Evolutionary conservation across 2,113 vertebrate genomes (phyloP).

Genomic region (Rhodinocichla rosea): DNA sequence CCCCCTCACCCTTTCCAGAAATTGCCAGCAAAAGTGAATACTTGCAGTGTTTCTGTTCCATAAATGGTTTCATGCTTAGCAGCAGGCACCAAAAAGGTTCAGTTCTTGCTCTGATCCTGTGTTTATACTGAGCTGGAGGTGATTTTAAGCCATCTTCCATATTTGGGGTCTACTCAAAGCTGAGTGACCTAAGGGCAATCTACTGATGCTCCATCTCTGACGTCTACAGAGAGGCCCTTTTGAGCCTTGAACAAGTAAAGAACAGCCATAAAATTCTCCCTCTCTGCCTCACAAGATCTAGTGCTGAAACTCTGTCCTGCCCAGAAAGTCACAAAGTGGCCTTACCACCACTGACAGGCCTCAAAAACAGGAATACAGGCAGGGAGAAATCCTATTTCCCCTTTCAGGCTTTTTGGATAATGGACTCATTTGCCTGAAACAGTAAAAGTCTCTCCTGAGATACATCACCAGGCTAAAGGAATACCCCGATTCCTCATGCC

Average conservation of each 20-base stretch:
- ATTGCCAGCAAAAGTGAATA: not conserved
- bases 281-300: not conserved
- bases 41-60: slow-evolving; percentile 15
- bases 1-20: not conserved
- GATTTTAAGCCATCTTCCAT: slow-evolving; percentile 47
- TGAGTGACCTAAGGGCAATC: slow-evolving; percentile 31
- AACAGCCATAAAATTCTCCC: not conserved
- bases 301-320: not conserved
- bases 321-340: not conserved
- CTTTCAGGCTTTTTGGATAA: not conserved
- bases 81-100: slow-evolving; percentile 28
- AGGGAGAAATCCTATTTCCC: not conserved
- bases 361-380: not conserved
- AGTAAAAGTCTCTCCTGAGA: not conserved
- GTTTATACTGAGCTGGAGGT: slow-evolving; percentile 51
- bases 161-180: slow-evolving; percentile 32
- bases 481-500: rapidly evolving
- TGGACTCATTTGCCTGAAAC: not conserved
- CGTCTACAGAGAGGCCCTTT: not conserved
- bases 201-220: not conserved
- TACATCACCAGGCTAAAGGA: not conserved
- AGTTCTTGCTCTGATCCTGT: slow-evolving; percentile 22
- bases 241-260: not conserved
- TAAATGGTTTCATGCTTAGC: not conserved
- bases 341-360: rapidly evolving